Evolutionary conservation across 2,113 vertebrate genomes (phyloP).

Genomic region (Fukomys damarensis): DNA sequence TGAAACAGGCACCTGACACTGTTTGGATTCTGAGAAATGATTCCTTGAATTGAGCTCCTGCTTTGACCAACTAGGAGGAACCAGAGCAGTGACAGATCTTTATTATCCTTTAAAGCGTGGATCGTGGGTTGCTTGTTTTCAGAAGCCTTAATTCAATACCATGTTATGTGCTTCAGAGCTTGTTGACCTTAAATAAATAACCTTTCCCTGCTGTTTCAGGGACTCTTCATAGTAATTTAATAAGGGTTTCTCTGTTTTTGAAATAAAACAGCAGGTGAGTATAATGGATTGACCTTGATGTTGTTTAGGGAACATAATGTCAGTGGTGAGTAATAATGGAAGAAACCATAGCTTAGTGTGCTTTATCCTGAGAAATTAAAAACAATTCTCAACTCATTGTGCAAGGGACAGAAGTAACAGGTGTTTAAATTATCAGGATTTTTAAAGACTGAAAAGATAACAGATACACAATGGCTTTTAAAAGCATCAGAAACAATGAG

Average conservation of each 20-base stretch:
- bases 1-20: background rate
- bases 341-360: background rate
- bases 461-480: background rate
- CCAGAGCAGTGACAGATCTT: background rate
- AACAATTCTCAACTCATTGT: background rate
- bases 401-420: background rate
- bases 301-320: background rate
- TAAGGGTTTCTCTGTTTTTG: background rate
- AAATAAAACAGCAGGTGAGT: constrained; percentile 16
- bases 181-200: background rate
- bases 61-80: background rate
- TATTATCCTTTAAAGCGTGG: background rate
- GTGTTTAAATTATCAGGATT: background rate
- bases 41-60: background rate
- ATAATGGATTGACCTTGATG: background rate
- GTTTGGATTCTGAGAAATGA: constrained; percentile 13
- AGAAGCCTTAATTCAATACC: background rate
- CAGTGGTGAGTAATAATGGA: background rate
- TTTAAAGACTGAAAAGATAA: background rate
- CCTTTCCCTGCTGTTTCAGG: background rate
- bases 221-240: constrained; percentile 13
- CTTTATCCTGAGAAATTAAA: background rate
- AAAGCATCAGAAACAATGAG: background rate
- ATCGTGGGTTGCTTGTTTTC: background rate
- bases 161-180: background rate